These are phyloP conservation scores for Drosophila sulfurigaster DNA, from an alignment of 1,140 invertebrate species.

Conservation along the genomic window DNA sequence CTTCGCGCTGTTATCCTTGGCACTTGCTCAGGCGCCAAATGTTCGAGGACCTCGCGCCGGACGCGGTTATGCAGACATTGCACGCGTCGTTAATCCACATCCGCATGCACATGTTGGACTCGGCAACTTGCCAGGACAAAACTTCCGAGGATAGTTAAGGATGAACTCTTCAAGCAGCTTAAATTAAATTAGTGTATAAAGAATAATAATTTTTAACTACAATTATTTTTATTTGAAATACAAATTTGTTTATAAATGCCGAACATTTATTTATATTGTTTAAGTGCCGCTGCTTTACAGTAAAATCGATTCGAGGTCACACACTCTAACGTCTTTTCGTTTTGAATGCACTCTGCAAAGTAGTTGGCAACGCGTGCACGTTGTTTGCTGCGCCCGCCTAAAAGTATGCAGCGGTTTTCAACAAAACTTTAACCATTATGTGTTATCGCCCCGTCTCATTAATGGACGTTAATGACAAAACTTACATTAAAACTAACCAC, in stretches of 20 bases:
- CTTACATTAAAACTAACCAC: constrained; percentile 47
- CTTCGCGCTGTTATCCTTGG: constrained; percentile 21
- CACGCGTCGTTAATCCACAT: constrained; percentile 73
- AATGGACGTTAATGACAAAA: constrained; percentile 57
- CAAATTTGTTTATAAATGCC: no score
- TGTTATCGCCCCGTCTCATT: neutral
- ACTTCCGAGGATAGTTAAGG: constrained; percentile 62
- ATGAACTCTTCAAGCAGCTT: neutral
- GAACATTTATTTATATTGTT: no score
- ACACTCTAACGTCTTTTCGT: neutral
- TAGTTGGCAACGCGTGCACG: constrained; percentile 30
- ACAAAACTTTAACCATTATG: constrained; percentile 23
- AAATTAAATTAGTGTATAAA: neutral
- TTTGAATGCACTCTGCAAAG: neutral
- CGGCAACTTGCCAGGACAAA: constrained; percentile 68
- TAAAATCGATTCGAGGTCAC: constrained; percentile 1
- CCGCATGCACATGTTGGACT: constrained; percentile 67
- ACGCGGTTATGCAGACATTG: constrained; percentile 77
- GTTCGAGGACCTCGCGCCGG: constrained; percentile 45
- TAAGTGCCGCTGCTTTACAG: no score
- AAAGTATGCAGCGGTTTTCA: constrained; percentile 42
- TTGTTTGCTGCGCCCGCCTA: neutral
- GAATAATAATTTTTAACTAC: neutral
- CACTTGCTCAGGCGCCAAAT: constrained; percentile 26
- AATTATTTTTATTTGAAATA: no score